A percentile compares a stretch with the other conserved stretches of the same genome.
phyloP scores from a whole-genome alignment of 2,113 vertebrate genomes.

The Lepus americanus region DNA sequence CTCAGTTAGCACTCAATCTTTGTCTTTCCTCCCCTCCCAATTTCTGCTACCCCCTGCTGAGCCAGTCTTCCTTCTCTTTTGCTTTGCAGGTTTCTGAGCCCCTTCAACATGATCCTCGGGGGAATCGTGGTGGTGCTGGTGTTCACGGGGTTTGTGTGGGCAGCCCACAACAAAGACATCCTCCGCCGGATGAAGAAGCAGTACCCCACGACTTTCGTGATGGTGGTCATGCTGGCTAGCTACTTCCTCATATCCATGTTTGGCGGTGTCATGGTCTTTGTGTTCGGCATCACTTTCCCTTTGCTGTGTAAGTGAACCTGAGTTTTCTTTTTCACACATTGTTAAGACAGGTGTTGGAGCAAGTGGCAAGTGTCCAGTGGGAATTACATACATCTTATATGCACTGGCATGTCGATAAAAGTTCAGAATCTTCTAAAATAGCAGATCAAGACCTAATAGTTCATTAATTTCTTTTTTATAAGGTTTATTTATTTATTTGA shows the following conservation, averaged over 20 bases:
- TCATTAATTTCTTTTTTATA: background rate
- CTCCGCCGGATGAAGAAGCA: conserved; percentile 94
- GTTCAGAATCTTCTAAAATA: background rate
- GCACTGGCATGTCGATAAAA: background rate
- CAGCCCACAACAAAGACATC: conserved; percentile 91
- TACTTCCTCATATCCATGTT: conserved; percentile 95
- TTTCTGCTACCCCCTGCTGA: background rate
- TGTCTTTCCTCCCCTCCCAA: background rate
- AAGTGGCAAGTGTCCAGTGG: background rate
- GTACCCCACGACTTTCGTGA: conserved; percentile 92
- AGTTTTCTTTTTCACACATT: background rate
- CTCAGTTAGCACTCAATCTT: background rate
- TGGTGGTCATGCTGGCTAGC: conserved; percentile 92
- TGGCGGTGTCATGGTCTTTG: conserved; percentile 96
- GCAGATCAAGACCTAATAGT: background rate
- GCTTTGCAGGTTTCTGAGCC: conserved; percentile 92
- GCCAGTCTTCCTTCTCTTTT: background rate
- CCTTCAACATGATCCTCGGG: conserved; percentile 94
- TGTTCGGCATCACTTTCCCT: conserved; percentile 95
- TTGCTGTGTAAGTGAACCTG: conserved; percentile 91
- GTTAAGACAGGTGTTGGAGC: background rate
- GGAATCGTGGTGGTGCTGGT: conserved; percentile 91
- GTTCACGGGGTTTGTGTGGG: conserved; percentile 93
- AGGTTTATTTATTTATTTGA: too few relatives aligned
- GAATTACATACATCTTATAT: background rate